Evolutionary conservation across 2,888 invertebrate genomes (phyloP), one percentile per base, ranked within the genome.

Genomic region (Allacma fusca): DNA sequence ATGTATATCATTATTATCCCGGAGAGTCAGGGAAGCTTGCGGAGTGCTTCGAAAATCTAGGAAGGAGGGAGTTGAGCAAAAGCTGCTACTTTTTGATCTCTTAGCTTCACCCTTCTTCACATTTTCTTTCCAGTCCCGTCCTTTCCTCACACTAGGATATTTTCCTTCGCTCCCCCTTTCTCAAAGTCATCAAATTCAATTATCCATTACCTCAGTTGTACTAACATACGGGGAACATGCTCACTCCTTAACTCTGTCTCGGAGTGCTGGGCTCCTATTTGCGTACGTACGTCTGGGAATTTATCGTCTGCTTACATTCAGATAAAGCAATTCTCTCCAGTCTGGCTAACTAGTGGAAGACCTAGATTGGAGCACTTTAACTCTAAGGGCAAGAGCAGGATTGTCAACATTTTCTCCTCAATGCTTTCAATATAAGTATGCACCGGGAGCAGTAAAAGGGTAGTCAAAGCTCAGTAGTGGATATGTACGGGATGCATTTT

Each of bases 171-270:
- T 12, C 23, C 24, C 71, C 50, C 71, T 24, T 28, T 23, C 57
- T 71, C 28, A 40, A 57, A 71, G 71, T 71, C 71, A 28, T 71
- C 71, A 71, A 71, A 57, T 50, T 71, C 71, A 71, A 71, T 71
- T 71, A 71, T 71, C 71, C 50, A 71, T 71, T 71, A 26, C 71
- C 71, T 57, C 16, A 57, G 57, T 71, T 71, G 34, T 69, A 21
- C 43, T 40, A 43, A 43, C 69, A 69, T 43, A 69, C 21, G 69
- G 21, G 4, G 28, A 12, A 69, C 28, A 62, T 26, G 26, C 62
- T 26, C 62, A 26, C n/a, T 50, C 19, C 50, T 50, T 50, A 40
- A 40, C n/a, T n/a, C n/a, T n/a, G n/a, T n/a, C n/a, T n/a, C n/a
- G n/a, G n/a, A n/a, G n/a, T n/a, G n/a, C 50, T 50, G 2, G 2